Percentiles rank a stretch among this genome's conserved stretches.
Conservation (phyloP, 2,113 vertebrate genomes). For the Gavia stellata region DNA sequence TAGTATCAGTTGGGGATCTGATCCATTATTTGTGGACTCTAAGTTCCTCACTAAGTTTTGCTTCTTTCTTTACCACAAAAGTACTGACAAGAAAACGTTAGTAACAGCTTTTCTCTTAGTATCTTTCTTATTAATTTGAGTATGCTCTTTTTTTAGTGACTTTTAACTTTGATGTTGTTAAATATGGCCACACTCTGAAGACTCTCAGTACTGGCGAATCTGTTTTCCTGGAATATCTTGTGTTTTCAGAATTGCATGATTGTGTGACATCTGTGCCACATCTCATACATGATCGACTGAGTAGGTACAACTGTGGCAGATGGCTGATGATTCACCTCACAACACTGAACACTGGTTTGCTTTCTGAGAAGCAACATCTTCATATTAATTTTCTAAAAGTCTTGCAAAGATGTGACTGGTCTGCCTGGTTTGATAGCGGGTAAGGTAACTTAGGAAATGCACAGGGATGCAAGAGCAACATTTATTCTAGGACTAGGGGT, state of each 20-base stretch:
- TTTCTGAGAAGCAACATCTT: constrained; percentile 71
- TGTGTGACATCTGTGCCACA: constrained; percentile 74
- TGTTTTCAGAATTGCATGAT: constrained; percentile 66
- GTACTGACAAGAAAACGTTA: not conserved
- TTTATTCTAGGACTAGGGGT: not conserved
- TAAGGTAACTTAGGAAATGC: constrained; percentile 26
- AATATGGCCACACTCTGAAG: not conserved
- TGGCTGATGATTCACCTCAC: constrained; percentile 69
- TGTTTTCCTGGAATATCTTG: constrained; percentile 66
- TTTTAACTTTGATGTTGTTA: constrained; percentile 31
- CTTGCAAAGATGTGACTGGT: constrained; percentile 53
- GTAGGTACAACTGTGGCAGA: constrained; percentile 65
- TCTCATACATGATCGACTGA: constrained; percentile 67
- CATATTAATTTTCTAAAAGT: constrained; percentile 67
- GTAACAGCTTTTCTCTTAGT: not conserved
- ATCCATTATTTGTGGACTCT: not conserved
- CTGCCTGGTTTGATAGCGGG: constrained; percentile 22
- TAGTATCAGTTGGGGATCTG: not conserved
- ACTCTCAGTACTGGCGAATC: constrained; percentile 4
- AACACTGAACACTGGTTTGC: constrained; percentile 53
- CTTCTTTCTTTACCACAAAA: not conserved
- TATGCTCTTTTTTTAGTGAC: not conserved
- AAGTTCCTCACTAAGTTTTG: not conserved
- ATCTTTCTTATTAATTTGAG: not conserved
- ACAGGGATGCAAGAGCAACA: not conserved